Base-by-base conservation (phyloP, 2,888 invertebrate genomes). In the Saturnia japonica region DNA sequence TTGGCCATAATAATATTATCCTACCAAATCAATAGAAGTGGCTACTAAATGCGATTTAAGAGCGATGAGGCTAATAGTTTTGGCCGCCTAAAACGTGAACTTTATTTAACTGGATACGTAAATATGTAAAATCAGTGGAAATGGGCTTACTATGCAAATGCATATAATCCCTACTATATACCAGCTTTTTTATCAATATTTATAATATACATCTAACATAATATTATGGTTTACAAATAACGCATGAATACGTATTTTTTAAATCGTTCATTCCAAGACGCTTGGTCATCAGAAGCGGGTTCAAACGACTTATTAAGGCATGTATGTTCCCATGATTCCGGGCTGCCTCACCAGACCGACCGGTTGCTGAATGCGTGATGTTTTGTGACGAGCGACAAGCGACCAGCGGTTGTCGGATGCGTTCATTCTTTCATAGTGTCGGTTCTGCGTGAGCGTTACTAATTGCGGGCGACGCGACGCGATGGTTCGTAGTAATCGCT, bases 391-490 rank as follows among this genome's bases (percentile, higher is more conserved):
- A 74, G 71, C 74, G 71, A 64, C 68, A 70, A 73, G 71, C 75
- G 72, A 64, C 68, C 70, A 73, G 75, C 79, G 76, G 74, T 47
- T 67, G 64, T 66, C 43, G 67, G 51, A 40, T 60, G 70, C 34
- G 42, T 68, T 70, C 71, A 60, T 72, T 72, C 70, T 74, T 74
- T 51, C 42, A 40, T 72, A 75, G 75, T 77, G 79, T 77, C 77
- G 75, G 74, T 78, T 74, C 76, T 76, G 77, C 79, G 78, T 79
- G 78, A 83, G 79, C 79, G 81, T 73, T 72, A 74, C 80, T 81
- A 81, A 85, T 82, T 79, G 80, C 78, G 82, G 82, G 75, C 81
- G n/a, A n/a, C n/a, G n/a, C n/a, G n/a, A n/a, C n/a, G n/a, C n/a
- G 78, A 82, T 82, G 83, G 78, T 79, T 80, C 74, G 80, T 75